Percentiles rank a stretch among this genome's conserved stretches.
Evolutionary conservation across 2,797 vertebrate species (phyloP).

Genomic region (Siniperca scherzeri): DNA sequence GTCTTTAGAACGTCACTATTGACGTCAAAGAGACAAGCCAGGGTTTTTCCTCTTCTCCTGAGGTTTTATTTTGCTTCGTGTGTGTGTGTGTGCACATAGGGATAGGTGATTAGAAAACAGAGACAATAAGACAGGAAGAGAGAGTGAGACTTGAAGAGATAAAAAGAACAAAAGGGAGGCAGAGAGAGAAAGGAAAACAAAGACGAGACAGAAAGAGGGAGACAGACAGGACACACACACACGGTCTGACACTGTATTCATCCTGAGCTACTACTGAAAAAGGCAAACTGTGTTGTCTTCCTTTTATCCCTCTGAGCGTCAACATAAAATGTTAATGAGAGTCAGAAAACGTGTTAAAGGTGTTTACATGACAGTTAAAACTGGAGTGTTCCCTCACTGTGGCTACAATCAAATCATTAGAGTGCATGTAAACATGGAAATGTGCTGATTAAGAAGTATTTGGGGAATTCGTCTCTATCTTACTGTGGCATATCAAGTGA

Average conservation of each 20-base stretch:
- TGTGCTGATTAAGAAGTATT: conserved; percentile 32
- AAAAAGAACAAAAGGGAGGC: conserved; percentile 29
- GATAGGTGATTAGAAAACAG: conserved; percentile 7
- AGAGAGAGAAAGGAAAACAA: conserved; percentile 23
- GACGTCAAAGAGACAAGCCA: conserved; percentile 35
- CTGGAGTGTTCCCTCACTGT: background rate
- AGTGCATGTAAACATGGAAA: conserved; percentile 12
- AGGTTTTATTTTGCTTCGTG: conserved; percentile 30
- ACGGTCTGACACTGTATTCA: conserved; percentile 16
- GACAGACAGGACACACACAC: conserved; percentile 8
- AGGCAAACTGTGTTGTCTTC: background rate
- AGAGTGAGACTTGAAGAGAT: conserved; percentile 30
- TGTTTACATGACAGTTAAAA: conserved; percentile 54
- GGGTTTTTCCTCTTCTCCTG: conserved; percentile 20
- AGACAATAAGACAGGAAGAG: conserved; percentile 31
- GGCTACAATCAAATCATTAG: conserved; percentile 20
- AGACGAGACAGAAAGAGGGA: conserved; percentile 16
- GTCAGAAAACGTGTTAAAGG: conserved; percentile 51
- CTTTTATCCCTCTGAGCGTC: conserved; percentile 20
- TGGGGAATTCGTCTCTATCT: conserved; percentile 2
- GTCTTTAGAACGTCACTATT: conserved; percentile 33
- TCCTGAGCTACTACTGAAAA: conserved; percentile 30
- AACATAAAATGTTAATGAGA: conserved; percentile 66
- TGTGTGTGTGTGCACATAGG: background rate
- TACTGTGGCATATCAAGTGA: background rate